Evolutionary conservation across 2,888 invertebrate genomes (phyloP).

Genomic region (Rhaphigaster nebulosa): DNA sequence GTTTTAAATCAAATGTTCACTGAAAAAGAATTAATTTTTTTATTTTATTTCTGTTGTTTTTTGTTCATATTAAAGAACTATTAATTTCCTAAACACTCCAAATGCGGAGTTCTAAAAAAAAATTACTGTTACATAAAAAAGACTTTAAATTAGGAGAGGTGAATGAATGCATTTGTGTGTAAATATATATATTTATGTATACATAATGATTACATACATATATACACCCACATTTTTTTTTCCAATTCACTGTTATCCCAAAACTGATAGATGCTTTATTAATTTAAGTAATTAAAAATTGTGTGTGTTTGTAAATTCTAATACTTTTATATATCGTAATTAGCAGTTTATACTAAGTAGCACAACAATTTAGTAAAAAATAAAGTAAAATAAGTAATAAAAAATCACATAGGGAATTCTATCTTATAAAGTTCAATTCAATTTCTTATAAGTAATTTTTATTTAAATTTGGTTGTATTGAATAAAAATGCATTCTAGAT

Average conservation of each 20-base stretch:
- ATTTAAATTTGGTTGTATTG: not conserved
- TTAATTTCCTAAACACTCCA: not conserved
- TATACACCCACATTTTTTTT: not conserved
- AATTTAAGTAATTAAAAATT: not conserved
- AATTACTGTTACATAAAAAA: not conserved
- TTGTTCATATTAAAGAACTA: not conserved
- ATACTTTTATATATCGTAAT: slow-evolving; percentile 8
- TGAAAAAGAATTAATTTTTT: not conserved
- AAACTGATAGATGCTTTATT: slow-evolving; percentile 18
- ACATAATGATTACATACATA: not conserved
- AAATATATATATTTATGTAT: slow-evolving; percentile 50
- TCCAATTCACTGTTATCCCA: not conserved
- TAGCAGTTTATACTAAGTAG: slow-evolving; percentile 32
- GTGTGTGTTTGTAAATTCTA: slow-evolving; percentile 7
- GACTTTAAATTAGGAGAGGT: not conserved
- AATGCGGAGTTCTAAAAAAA: not conserved
- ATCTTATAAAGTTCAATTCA: not conserved
- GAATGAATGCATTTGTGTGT: slow-evolving; percentile 27
- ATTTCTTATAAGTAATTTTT: not conserved
- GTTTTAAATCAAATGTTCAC: not conserved
- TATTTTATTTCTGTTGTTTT: not conserved
- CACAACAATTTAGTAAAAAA: slow-evolving; percentile 41
- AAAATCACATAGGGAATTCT: not conserved
- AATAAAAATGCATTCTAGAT: slow-evolving; percentile 1
- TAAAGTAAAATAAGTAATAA: not conserved